Conservation (phyloP, 1,140 invertebrate species). For the Leucophenga varia region DNA sequence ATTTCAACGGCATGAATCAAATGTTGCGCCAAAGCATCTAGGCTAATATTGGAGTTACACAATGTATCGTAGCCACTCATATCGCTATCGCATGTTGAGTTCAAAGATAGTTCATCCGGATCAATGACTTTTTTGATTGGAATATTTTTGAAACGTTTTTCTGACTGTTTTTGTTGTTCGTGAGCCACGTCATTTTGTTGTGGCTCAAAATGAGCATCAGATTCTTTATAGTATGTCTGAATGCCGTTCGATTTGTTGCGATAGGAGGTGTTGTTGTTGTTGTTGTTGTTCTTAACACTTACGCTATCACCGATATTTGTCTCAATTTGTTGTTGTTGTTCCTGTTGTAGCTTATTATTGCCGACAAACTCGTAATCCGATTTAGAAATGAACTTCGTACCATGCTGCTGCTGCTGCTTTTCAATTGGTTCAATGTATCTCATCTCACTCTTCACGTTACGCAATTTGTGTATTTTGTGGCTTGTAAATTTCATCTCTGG, state of each 20-base stretch:
- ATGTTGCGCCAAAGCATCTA: background rate
- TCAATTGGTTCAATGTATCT: slow-evolving; percentile 40
- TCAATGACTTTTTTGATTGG: slow-evolving; percentile 6
- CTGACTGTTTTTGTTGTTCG: too few relatives aligned
- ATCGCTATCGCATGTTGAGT: slow-evolving; percentile 13
- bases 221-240: background rate
- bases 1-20: background rate
- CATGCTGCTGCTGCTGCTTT: slow-evolving; percentile 23
- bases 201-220: too few relatives aligned
- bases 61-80: slow-evolving; percentile 16
- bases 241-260: background rate
- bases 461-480: slow-evolving; percentile 32
- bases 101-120: slow-evolving; percentile 15
- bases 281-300: slow-evolving; percentile 13
- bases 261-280: slow-evolving; percentile 6
- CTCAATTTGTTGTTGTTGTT: slow-evolving; percentile 40
- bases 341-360: slow-evolving; percentile 33
- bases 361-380: slow-evolving; percentile 52
- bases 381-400: slow-evolving; percentile 46
- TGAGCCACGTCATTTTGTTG: too few relatives aligned
- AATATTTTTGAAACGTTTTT: too few relatives aligned
- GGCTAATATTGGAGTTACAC: slow-evolving; percentile 1
- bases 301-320: slow-evolving; percentile 39
- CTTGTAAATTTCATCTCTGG: slow-evolving; percentile 1
- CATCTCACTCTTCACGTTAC: slow-evolving; percentile 51